A percentile compares a stretch with the other conserved stretches of the same genome.
These are phyloP conservation scores for Sarcophaga subvicina DNA, from an alignment of 2,888 invertebrate species.

Conservation along the genomic window DNA sequence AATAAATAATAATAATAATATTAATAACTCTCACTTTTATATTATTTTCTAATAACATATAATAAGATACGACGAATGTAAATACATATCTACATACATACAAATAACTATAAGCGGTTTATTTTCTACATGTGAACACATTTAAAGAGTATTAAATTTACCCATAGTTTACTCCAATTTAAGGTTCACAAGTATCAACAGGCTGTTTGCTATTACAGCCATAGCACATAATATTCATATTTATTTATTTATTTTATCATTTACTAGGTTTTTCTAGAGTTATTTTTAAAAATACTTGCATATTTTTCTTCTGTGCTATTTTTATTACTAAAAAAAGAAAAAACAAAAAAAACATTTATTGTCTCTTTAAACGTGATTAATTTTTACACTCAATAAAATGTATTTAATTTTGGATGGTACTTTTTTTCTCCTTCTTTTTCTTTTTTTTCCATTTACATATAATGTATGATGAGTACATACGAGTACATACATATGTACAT, in stretches of 20 bases:
- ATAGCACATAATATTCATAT: slow-evolving; percentile 14
- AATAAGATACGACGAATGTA: background rate
- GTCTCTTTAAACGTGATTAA: slow-evolving; percentile 55
- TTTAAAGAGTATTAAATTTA: too few species aligned
- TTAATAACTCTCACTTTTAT: background rate
- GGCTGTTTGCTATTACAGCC: background rate
- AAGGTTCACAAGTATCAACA: slow-evolving; percentile 22
- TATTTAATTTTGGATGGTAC: slow-evolving; percentile 45
- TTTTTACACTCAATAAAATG: slow-evolving; percentile 58
- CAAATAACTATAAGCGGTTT: background rate
- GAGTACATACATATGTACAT: background rate
- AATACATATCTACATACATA: background rate
- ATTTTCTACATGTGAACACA: background rate
- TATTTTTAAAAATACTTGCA: slow-evolving; percentile 58
- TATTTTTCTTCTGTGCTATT: slow-evolving; percentile 32
- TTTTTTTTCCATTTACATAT: slow-evolving; percentile 21
- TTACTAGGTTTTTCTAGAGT: slow-evolving; percentile 11
- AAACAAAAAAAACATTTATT: slow-evolving; percentile 10
- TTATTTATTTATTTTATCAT: slow-evolving; percentile 5
- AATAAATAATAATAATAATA: background rate
- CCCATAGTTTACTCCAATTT: too few species aligned
- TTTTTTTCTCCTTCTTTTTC: slow-evolving; percentile 8
- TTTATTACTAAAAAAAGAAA: slow-evolving; percentile 21
- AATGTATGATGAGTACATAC: slow-evolving; percentile 5
- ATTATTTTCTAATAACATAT: background rate